Conservation (phyloP, 2,888 invertebrate genomes). For the Catonia carolina region DNA sequence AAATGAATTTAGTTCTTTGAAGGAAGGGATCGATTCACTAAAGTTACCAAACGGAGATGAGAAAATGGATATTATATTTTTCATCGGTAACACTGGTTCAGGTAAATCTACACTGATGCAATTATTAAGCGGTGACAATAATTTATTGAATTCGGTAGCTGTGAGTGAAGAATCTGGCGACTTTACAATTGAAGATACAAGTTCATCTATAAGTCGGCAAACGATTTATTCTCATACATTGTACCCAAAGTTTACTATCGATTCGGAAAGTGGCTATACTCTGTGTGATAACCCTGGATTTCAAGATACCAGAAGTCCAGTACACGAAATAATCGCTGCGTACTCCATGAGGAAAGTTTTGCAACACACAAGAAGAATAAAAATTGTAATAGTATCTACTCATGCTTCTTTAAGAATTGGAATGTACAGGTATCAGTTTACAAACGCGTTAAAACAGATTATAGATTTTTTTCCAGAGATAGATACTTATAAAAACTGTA, state of each 20-base stretch:
- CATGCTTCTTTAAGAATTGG: slow-evolving; percentile 1
- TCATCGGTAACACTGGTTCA: background rate
- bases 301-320: background rate
- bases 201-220: background rate
- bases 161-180: background rate
- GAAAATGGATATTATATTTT: too few species aligned
- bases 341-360: background rate
- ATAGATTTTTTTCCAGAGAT: background rate
- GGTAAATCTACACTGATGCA: slow-evolving; percentile 1
- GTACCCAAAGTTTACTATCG: background rate
- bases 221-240: background rate
- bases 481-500: too few species aligned
- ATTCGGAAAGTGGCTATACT: background rate
- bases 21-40: too few species aligned
- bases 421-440: background rate
- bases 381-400: background rate
- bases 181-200: background rate
- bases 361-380: background rate
- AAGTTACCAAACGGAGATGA: too few species aligned
- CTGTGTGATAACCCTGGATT: background rate
- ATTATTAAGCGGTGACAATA: background rate
- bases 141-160: background rate
- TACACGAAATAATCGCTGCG: background rate
- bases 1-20: too few species aligned
- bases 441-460: background rate